Conservation (phyloP, 2,113 vertebrate genomes). For the Gasterosteus aculeatus region DNA sequence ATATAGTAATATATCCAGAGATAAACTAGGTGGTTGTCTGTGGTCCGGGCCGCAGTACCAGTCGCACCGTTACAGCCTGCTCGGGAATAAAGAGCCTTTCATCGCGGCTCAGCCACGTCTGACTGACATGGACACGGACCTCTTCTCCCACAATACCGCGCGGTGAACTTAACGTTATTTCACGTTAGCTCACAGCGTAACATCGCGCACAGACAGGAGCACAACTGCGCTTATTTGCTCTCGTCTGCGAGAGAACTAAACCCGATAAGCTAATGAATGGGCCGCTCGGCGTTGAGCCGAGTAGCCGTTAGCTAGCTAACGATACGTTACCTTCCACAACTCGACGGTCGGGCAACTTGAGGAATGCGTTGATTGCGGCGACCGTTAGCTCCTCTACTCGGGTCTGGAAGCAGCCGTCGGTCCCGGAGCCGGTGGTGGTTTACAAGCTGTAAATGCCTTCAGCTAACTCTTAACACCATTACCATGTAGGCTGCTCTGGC, state of each 20-base stretch:
- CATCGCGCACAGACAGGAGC: neutral
- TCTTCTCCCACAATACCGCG: neutral
- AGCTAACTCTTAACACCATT: neutral
- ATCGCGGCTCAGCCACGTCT: conserved; percentile 52
- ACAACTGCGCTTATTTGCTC: neutral
- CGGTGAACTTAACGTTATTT: neutral
- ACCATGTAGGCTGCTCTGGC: accelerated
- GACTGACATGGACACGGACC: conserved; percentile 9
- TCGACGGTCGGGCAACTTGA: conserved; percentile 58
- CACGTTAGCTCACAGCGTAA: neutral
- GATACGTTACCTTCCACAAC: conserved; percentile 63
- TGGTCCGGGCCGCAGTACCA: conserved; percentile 12
- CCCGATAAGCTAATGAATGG: conserved; percentile 24
- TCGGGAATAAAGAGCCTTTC: conserved; percentile 55
- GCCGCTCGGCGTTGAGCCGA: neutral
- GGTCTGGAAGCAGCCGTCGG: neutral
- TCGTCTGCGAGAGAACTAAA: neutral
- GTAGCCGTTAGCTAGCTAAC: neutral
- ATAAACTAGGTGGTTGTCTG: too few species aligned
- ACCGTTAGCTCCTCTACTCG: conserved; percentile 1
- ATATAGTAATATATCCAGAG: too few species aligned
- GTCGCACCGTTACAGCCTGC: conserved; percentile 41
- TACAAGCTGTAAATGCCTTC: neutral
- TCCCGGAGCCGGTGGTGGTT: neutral
- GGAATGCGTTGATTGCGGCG: neutral